Evolutionary conservation across 2,888 invertebrate genomes (phyloP), one percentile per base, ranked within the genome.

Genomic region (Hermaeophaga mercurialis): DNA sequence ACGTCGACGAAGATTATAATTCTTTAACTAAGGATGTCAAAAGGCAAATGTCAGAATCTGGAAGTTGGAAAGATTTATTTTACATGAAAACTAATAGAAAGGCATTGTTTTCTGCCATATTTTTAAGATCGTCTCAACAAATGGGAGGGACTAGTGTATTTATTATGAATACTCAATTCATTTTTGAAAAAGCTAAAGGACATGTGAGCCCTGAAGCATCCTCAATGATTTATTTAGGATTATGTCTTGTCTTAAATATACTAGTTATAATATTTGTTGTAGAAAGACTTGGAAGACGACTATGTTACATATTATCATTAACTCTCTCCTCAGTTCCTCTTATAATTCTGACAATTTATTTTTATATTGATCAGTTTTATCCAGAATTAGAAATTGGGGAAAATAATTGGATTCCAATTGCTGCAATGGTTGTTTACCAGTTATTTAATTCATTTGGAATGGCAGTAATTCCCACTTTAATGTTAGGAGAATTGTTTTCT

Each of bases 401-500:
- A 4, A 28, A 68, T 1, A 61, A 64, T 9, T 75, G 73, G 73
- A 59, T 75, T 44, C 75, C 75, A 3, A 31, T 75, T 3, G 63
- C 62, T 5, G 73, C 72, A 62, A 48, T 75, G 68, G 54, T 73
- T 1, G 6, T 65, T 1, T 75, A 68, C 56, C 58, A 73, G 4
- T 24, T 69, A 14, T 59, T 66, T 8, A 71, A 61, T 59, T 66
- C 67, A 6, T 57, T 64, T 14, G 74, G 73, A 17, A 54, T 73
- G 31, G 71, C 70, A 4, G 62, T 71, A 6, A 63, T 74, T 12
- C 74, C 75, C 1, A 70, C 69, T 36, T 58, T 74, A 14, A 66
- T 74, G 65, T 31, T 69, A 8, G 69, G 73, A 1, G 74, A 74
- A 59, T 47, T 75, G n/a, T 75, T 73, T 50, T 70, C 73, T 2